Conservation (phyloP, 1,140 invertebrate species). For the Hetaerina americana region DNA sequence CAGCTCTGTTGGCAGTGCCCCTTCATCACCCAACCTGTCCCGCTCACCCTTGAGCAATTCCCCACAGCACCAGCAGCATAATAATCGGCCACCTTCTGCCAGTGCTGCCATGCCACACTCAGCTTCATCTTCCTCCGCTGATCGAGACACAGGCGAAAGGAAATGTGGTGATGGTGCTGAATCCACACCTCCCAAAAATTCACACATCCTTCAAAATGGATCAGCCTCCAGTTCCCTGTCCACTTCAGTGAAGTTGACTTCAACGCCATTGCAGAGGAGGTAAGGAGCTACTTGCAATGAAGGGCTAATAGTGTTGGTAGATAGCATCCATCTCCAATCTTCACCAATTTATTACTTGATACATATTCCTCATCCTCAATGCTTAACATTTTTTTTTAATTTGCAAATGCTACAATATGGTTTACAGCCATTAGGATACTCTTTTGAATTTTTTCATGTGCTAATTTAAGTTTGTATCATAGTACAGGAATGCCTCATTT, state of each 20-base stretch:
- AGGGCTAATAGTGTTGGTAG: no score
- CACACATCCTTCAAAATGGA: background rate
- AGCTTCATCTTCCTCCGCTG: background rate
- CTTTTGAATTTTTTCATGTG: no score
- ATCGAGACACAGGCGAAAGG: background rate
- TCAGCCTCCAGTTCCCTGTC: background rate
- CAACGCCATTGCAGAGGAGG: background rate
- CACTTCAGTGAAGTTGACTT: background rate
- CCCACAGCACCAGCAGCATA: background rate
- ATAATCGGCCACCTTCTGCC: background rate
- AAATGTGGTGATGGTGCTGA: background rate
- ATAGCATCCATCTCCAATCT: no score
- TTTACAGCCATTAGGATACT: no score
- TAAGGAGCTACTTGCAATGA: background rate
- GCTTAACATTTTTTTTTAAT: no score
- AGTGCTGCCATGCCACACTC: background rate
- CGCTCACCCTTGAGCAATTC: conserved; percentile 14
- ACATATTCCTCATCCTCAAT: no score
- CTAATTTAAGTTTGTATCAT: no score
- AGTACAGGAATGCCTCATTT: no score
- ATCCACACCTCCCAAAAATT: background rate
- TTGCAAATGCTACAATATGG: no score
- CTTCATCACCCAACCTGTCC: conserved; percentile 45
- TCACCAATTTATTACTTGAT: no score
- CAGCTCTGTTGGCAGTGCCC: conserved; percentile 46